A percentile compares a stretch with the other conserved stretches of the same genome.
Conservation (phyloP, 1,140 invertebrate genomes). For the Euschistus heros region DNA sequence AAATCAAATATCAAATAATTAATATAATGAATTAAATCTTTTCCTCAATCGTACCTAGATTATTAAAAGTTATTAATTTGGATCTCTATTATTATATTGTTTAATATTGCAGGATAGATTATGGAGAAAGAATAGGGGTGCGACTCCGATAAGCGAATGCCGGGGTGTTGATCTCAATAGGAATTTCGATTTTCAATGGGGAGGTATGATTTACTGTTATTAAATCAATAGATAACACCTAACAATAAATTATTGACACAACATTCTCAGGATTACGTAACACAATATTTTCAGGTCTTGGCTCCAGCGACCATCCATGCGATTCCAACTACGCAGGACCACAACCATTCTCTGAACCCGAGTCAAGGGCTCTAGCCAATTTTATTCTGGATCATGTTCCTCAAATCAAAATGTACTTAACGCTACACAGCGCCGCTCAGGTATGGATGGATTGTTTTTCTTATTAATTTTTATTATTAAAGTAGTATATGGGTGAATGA, state of each 20-base stretch:
- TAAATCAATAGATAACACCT: neutral
- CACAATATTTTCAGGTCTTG: conserved; percentile 37
- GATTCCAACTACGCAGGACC: conserved; percentile 77
- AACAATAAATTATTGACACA: too few species aligned
- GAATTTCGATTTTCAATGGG: conserved; percentile 66
- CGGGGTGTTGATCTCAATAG: conserved; percentile 55
- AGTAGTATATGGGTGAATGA: too few species aligned
- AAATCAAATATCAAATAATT: too few species aligned
- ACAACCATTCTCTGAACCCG: conserved; percentile 81
- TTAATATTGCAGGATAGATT: conserved; percentile 40
- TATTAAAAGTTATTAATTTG: too few species aligned
- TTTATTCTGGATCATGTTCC: conserved; percentile 42
- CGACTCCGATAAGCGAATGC: conserved; percentile 34
- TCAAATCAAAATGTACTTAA: conserved; percentile 57
- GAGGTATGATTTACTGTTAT: conserved; percentile 32
- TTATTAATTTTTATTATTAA: too few species aligned
- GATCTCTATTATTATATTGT: conserved; percentile 26
- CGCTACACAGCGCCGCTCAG: conserved; percentile 64
- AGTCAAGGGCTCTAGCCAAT: conserved; percentile 63
- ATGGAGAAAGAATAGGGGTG: conserved; percentile 35
- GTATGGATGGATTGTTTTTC: too few species aligned
- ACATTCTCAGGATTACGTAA: too few species aligned
- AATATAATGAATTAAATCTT: too few species aligned
- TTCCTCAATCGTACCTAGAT: too few species aligned
- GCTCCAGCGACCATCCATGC: conserved; percentile 80